These are phyloP conservation scores for Microplitis demolitor DNA, from an alignment of 1,140 invertebrate genomes.

Conservation along the genomic window DNA sequence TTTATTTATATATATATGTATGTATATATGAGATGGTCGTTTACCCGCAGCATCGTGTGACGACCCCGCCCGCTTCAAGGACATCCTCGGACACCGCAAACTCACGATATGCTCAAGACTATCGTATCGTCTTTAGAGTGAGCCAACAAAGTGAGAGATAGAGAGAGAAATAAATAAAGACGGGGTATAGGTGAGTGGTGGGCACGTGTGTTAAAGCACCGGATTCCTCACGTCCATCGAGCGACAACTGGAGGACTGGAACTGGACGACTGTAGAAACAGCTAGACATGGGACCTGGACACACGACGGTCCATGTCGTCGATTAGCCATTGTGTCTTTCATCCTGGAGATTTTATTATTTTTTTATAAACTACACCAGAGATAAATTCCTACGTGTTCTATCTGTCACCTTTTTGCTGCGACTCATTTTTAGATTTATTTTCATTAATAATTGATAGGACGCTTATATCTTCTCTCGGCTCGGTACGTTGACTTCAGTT, in stretches of 20 bases:
- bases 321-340: conserved; percentile 26
- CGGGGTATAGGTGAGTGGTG: not conserved
- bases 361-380: not conserved
- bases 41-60: conserved; percentile 59
- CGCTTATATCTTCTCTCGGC: too few relatives aligned
- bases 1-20: not conserved
- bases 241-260: too few relatives aligned
- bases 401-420: too few relatives aligned
- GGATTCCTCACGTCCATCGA: conserved; percentile 17
- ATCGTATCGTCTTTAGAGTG: conserved; percentile 31
- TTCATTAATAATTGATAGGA: too few relatives aligned
- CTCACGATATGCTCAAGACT: conserved; percentile 29
- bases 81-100: conserved; percentile 52
- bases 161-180: not conserved
- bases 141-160: not conserved
- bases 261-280: too few relatives aligned
- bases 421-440: not conserved
- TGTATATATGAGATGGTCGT: conserved; percentile 52
- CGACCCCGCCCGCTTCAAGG: conserved; percentile 62
- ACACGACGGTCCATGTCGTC: conserved; percentile 19
- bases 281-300: not conserved
- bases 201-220: not conserved
- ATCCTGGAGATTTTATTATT: conserved; percentile 7
- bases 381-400: not conserved
- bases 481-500: too few relatives aligned